Base-by-base conservation (phyloP, 2,113 vertebrate genomes). In the Strix uralensis region DNA sequence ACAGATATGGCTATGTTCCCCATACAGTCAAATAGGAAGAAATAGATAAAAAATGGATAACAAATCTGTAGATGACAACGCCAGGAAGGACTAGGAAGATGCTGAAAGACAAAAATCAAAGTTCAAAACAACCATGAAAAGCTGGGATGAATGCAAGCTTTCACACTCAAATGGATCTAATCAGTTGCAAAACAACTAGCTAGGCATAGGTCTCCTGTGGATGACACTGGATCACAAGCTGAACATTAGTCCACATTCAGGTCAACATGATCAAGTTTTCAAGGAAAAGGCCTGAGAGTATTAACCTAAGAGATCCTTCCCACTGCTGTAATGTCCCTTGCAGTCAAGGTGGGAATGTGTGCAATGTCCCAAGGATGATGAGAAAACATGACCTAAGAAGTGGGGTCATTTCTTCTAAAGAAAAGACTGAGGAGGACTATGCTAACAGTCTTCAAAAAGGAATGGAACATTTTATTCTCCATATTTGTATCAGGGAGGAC, bases 11-110 rank as follows among this genome's bases (percentile, higher is more conserved):
- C 57, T 74, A 18, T 3, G 2, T 32, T 75, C 18, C 40, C 15
- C 0, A 0, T 62, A 14, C 0, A 61, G 20, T 47, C 20, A 57
- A 57, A 26, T 4, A 70, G 54, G 13, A 81, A 81, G 22, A 59
- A 91, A 85, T 3, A 63, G 22, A 74, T 36, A 51, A 1, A 52
- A 82, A 86, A 25, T 1, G 4, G n/a, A 5, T 51, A 69, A 80
- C 2, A 54, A 46, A 42, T 12, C n/a, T 55, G 34, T 12, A 81
- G 23, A 63, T 71, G 14, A 30, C 20, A 92, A 83, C 81, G 13
- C 10, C 70, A 58, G 46, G 11, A 81, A 79, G 36, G 16, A 26
- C 16, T 55, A 63, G 15, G 27, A 66, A 7, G 12, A 57, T 40
- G 52, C 20, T 52, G 46, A 55, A 73, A 57, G 34, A 67, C 18